Base-by-base conservation (phyloP, 2,797 vertebrate genomes). In the Malacoraja senta region DNA sequence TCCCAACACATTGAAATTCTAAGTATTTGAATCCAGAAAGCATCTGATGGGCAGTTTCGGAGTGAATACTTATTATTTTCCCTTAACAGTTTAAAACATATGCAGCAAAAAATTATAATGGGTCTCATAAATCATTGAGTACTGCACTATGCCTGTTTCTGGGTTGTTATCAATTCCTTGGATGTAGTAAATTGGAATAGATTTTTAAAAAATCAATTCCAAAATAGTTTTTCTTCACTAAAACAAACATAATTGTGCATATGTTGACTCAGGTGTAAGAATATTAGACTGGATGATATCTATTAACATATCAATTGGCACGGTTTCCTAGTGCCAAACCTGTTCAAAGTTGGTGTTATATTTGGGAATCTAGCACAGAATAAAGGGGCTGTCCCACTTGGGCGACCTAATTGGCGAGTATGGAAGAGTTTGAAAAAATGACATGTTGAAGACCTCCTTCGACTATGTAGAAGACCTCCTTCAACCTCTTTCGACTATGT, bases 1-100 rank as follows among this genome's bases (percentile, higher is more conserved):
- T 74, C 68, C 68, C 68, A 74, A 12, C 90, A 74, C 71, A 74
- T 92, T 92, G 90, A 92, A 76, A 92, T 92, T 92, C 71, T 53
- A 76, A 92, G 71, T 24, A 53, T 92, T 26, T 76, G 84, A 76
- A 76, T 92, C 4, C 26, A 24, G 58, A 26, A 92, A 92, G 44
- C 12, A 32, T 71, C 13, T 76, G 32, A 92, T 53, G 29, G 3
- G 72, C 29, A 53, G 38, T 0, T 15, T 44, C 10, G 13, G 90
- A 76, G 24, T 29, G 15, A 44, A 72, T 76, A 76, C 21, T 53
- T 53, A 76, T 76, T n/a, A 74, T 74, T 74, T 72, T 91, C 21
- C 24, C 26, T 29, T 53, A 68, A 65, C 63, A 68, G 8, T 91
- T 74, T 53, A 91, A 91, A 91, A 26, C 38, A 26, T 26, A 29